Evolutionary conservation across 2,113 vertebrate species (phyloP), one percentile per base, ranked within the genome.

Genomic region (Crypturellus undulatus): DNA sequence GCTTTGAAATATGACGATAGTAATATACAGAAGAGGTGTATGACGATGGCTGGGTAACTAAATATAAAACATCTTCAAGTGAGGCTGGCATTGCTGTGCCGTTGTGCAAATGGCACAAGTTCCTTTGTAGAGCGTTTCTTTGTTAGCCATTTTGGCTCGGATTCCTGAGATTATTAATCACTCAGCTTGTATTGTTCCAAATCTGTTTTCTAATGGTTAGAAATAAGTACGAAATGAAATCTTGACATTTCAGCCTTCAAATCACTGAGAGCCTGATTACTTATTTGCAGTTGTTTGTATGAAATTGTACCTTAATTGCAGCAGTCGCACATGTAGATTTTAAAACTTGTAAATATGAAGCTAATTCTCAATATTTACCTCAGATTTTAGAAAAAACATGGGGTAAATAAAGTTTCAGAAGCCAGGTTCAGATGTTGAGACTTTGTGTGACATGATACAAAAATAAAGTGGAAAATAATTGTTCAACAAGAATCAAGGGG

Each of bases 191-290:
- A 63, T 87, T 78, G 84, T 68, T 94, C 64, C 79, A 92, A 94
- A 82, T 85, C 65, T 68, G 58, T 80, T 38, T 59, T 22, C 21
- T 90, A 56, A 42, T 1, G 4, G 76, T 80, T 75, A 64, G 79
- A 78, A 78, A 63, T 64, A 70, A 63, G 45, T 88, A 0, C 0
- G 65, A 94, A 92, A 87, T 34, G 25, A 80, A 77, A 83, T 79
- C 84, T 88, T 90, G 72, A 52, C 45, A 88, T 60, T 90, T 52
- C 51, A 87, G 56, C 94, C 71, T 83, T 94, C 91, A 38, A n/a
- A 75, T 92, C 56, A 19, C 64, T 64, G 72, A 86, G 80, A 94
- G 77, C 71, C 54, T 96, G 68, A 43, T 96, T 89, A 90, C 82
- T 87, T 28, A 59, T 73, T 91, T 88, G 60, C 68, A 75, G 82